A percentile compares a stretch with the other conserved stretches of the same genome.
Conservation (phyloP, 2,888 invertebrate genomes). For the Epistrophe grossulariae region DNA sequence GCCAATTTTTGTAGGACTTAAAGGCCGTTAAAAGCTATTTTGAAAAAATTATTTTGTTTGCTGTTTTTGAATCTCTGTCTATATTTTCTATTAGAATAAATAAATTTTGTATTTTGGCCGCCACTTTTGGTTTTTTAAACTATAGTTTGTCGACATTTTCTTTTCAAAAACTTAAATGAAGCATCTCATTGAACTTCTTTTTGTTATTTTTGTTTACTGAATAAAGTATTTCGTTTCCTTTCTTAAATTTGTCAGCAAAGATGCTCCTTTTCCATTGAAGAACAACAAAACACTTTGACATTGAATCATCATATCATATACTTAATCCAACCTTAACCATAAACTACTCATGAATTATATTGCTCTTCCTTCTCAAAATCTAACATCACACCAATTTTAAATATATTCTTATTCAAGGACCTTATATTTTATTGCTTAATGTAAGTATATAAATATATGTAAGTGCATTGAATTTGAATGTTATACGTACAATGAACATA, state of each 20-base stretch:
- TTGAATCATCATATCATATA: background rate
- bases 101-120: too few species aligned
- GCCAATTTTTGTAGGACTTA: too few species aligned
- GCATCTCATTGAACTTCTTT: too few species aligned
- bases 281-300: background rate
- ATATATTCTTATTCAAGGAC: constrained; percentile 6
- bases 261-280: background rate
- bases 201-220: background rate
- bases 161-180: too few species aligned
- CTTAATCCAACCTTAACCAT: background rate
- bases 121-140: too few species aligned
- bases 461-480: constrained; percentile 19
- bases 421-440: background rate
- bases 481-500: too few species aligned
- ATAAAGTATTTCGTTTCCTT: background rate
- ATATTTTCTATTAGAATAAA: too few species aligned
- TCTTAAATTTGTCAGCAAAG: background rate
- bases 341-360: constrained; percentile 4
- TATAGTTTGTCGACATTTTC: too few species aligned
- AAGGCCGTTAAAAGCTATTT: too few species aligned
- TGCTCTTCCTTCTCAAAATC: background rate
- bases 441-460: background rate
- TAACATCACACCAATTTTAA: background rate
- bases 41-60: too few species aligned
- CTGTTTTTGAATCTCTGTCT: too few species aligned